Conservation (phyloP, 2,797 vertebrate genomes). For the Danio tinwini region DNA sequence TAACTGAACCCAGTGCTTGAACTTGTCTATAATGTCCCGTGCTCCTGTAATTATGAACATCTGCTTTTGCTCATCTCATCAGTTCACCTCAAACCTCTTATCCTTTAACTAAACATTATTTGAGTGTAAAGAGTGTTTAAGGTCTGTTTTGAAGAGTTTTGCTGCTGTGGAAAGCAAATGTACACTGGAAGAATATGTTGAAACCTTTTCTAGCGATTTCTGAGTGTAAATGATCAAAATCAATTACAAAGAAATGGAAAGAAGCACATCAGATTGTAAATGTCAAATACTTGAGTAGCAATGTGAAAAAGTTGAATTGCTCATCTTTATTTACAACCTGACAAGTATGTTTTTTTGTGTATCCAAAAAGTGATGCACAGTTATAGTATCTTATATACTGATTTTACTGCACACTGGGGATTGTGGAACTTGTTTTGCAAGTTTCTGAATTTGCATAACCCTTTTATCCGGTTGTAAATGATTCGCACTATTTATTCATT, state of each 20-base stretch:
- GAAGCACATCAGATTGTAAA: too few relatives aligned
- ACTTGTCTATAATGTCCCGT: neutral
- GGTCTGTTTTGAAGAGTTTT: neutral
- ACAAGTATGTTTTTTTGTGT: too few relatives aligned
- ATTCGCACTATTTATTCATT: neutral
- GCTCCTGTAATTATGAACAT: slow-evolving; percentile 8
- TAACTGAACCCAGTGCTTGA: neutral
- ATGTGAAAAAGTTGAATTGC: too few relatives aligned
- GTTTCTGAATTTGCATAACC: neutral
- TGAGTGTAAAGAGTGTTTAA: neutral
- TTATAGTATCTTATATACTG: neutral
- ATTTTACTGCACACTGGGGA: neutral
- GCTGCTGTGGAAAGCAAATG: neutral
- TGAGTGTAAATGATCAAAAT: too few relatives aligned
- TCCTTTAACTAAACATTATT: neutral
- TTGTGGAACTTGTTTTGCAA: neutral
- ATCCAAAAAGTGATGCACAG: too few relatives aligned
- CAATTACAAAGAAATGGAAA: too few relatives aligned
- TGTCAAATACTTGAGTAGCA: too few relatives aligned
- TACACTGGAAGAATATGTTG: neutral
- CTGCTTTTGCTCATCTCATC: neutral
- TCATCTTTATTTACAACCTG: too few relatives aligned
- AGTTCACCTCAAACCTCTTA: neutral
- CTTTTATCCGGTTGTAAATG: neutral
- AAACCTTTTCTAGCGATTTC: too few relatives aligned